phyloP scores from a whole-genome alignment of 1,140 invertebrate genomes.

The Colletes latitarsis region DNA sequence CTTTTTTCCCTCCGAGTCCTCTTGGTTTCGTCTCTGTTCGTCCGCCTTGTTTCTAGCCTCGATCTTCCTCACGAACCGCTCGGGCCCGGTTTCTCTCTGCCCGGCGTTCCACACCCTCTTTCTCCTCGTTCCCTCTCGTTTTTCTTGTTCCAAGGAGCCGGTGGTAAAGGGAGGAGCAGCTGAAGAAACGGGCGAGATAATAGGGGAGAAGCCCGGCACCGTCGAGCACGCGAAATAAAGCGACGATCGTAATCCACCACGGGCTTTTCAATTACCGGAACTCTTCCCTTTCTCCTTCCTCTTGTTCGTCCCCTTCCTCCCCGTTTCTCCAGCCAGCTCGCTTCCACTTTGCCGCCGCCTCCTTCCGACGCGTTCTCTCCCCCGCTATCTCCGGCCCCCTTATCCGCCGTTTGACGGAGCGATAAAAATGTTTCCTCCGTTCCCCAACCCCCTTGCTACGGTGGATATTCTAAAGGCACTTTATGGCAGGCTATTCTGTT shows the following conservation, averaged over 20 bases:
- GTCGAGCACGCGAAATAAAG: conserved; percentile 63
- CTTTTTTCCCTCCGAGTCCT: conserved; percentile 20
- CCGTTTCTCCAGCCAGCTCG: neutral
- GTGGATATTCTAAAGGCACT: conserved; percentile 54
- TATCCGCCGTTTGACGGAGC: conserved; percentile 41
- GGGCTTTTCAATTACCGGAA: conserved; percentile 73
- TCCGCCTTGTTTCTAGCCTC: neutral
- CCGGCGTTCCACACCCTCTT: too few relatives aligned
- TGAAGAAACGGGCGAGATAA: conserved; percentile 60
- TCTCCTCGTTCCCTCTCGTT: conserved; percentile 18
- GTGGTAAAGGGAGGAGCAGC: conserved; percentile 22
- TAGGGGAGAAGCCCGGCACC: conserved; percentile 55
- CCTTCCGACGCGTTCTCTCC: neutral
- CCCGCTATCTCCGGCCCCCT: conserved; percentile 5
- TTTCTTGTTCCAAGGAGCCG: conserved; percentile 44
- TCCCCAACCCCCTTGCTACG: conserved; percentile 3
- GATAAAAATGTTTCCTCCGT: conserved; percentile 61
- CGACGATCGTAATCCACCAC: conserved; percentile 70
- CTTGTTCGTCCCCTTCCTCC: conserved; percentile 23
- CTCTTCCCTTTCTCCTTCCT: conserved; percentile 44
- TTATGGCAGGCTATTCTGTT: conserved; percentile 57
- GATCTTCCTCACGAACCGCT: too few relatives aligned
- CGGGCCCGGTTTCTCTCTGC: too few relatives aligned
- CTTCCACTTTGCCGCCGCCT: neutral
- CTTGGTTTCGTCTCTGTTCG: neutral